Evolutionary conservation across 2,888 invertebrate genomes (phyloP).

Genomic region (Protonemura montana): DNA sequence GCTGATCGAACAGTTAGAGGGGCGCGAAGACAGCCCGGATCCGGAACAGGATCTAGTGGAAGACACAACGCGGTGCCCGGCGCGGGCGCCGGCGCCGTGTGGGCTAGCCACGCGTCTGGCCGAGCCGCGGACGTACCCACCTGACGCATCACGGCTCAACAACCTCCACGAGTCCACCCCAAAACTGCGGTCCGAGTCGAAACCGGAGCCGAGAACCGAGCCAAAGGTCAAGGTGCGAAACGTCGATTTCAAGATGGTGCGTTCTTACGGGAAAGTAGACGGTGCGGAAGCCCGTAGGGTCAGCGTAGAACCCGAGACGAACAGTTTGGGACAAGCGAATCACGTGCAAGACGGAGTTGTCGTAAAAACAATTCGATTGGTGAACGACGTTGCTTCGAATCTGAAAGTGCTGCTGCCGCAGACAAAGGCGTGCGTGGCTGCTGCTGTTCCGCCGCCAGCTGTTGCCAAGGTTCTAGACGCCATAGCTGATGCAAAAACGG

Average conservation of each 20-base stretch:
- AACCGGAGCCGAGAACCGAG: not conserved
- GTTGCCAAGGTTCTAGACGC: not conserved
- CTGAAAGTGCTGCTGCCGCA: not conserved
- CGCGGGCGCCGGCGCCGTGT: not conserved
- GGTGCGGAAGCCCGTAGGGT: not conserved
- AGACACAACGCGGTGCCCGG: no score
- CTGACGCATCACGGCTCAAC: not conserved
- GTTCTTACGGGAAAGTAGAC: not conserved
- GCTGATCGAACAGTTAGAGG: not conserved
- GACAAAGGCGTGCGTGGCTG: not conserved
- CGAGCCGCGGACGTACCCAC: not conserved
- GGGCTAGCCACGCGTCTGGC: not conserved
- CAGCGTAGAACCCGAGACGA: no score
- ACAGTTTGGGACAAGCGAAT: no score
- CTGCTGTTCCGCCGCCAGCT: not conserved
- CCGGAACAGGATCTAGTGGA: no score
- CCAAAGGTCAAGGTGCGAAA: not conserved
- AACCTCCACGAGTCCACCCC: not conserved
- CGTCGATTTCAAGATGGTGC: not conserved
- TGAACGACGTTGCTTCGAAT: no score
- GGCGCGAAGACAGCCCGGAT: not conserved
- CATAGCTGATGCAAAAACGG: not conserved
- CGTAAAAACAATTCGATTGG: no score
- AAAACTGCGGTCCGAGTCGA: not conserved
- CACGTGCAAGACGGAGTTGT: no score